Evolutionary conservation across 2,113 vertebrate species (phyloP), one percentile per base, ranked within the genome.

Genomic region (Fulmarus glacialis): DNA sequence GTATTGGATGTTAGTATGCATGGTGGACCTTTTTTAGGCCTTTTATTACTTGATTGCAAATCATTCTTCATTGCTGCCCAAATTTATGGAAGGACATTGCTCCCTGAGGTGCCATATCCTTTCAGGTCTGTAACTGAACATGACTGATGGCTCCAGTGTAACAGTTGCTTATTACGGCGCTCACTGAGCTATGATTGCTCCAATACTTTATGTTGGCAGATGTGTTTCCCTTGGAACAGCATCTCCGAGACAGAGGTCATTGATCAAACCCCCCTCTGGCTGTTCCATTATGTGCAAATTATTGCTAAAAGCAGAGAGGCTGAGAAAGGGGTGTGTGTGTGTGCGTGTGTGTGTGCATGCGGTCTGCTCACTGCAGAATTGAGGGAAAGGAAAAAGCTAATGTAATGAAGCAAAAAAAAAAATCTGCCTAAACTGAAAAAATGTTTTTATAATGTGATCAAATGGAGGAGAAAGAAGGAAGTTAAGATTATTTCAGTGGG

Each of bases 201-300:
- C 98, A 98, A 99, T 99, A 98, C 98, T 99, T 99, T 98, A 99
- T 99, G 98, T 98, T 99, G 98, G 98, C 98, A 99, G 99, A 99
- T 99, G 99, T 98, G 99, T 98, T 99, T 99, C 98, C 98, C 98
- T 98, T 98, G 98, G 97, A 99, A 99, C 98, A 98, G 98, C 98
- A 98, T 98, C 98, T 98, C 98, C 0, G 97, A 99, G 98, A 99
- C 98, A 99, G 98, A 99, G 99, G 98, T 99, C 98, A 98, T 99
- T 98, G 98, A 99, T 99, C 98, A 99, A 99, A 93, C 98, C 98
- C 98, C 98, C 98, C 98, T 98, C 98, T 98, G 98, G 98, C 98
- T 98, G 98, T 98, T 99, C 98, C 98, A 99, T 99, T 99, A 99
- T 98, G 98, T 99, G 98, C 98, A 98, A 99, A 98, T 99, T 99